phyloP scores from a whole-genome alignment of 2,113 vertebrate species.

The Boleophthalmus pectinirostris region DNA sequence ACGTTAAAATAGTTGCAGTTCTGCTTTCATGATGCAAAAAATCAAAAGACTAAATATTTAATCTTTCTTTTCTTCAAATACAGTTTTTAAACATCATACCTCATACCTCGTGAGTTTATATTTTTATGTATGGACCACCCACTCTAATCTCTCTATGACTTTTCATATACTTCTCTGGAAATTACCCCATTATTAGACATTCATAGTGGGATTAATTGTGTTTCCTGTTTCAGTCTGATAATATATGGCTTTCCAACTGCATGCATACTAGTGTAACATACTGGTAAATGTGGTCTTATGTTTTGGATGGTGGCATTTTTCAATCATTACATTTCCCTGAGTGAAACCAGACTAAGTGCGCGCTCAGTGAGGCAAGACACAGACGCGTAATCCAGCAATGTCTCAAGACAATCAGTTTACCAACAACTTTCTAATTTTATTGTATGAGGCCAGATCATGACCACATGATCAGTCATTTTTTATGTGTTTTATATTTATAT shows the following conservation, averaged over 20 bases:
- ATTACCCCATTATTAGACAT: conserved; percentile 10
- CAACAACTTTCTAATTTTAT: background rate
- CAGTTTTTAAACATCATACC: background rate
- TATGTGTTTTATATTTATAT: background rate
- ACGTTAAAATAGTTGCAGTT: conserved; percentile 67
- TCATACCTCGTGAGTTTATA: background rate
- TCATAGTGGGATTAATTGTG: background rate
- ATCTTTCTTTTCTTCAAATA: conserved; percentile 6
- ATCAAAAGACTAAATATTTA: background rate
- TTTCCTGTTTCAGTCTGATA: background rate
- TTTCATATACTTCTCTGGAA: conserved; percentile 12
- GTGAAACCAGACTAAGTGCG: background rate
- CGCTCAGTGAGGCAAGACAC: background rate
- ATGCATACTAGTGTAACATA: background rate
- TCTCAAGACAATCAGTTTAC: background rate
- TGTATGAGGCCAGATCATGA: background rate
- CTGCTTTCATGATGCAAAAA: conserved; percentile 57
- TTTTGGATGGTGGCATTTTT: background rate
- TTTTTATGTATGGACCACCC: background rate
- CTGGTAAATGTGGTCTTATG: no score
- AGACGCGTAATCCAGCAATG: background rate
- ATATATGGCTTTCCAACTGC: background rate
- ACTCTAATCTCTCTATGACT: conserved; percentile 33
- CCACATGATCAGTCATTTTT: background rate
- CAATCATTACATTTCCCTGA: background rate